Conservation (phyloP, 2,113 vertebrate species). For the Osmerus eperlanus region DNA sequence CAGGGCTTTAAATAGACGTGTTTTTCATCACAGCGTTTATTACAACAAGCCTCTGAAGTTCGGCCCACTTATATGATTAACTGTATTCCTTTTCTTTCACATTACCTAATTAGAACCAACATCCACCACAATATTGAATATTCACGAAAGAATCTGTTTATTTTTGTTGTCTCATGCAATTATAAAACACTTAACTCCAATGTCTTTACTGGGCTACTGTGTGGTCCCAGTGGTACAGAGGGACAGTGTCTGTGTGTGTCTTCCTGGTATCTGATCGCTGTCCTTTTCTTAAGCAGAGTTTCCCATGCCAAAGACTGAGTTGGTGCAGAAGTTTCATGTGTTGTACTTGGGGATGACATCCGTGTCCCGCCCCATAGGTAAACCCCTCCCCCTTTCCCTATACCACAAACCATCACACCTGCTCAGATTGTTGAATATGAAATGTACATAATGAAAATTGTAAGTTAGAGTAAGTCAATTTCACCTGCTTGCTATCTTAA, state of each 20-base stretch:
- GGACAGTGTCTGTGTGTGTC: not conserved
- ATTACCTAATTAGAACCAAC: conserved; percentile 43
- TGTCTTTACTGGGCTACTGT: not conserved
- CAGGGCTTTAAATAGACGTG: conserved; percentile 19
- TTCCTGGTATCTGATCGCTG: conserved; percentile 5
- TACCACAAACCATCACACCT: not conserved
- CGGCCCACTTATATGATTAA: conserved; percentile 7
- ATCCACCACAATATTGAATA: conserved; percentile 47
- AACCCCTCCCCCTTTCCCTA: conserved; percentile 23
- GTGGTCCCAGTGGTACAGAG: not conserved
- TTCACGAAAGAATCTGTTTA: conserved; percentile 54
- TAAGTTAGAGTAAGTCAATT: too few species aligned
- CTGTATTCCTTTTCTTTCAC: conserved; percentile 1
- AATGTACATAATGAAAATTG: too few species aligned
- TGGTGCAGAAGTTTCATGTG: conserved; percentile 96
- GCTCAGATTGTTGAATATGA: not conserved
- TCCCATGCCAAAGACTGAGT: conserved; percentile 95
- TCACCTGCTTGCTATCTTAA: too few species aligned
- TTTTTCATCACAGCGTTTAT: conserved; percentile 13
- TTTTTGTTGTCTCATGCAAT: conserved; percentile 43
- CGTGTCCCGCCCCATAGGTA: conserved; percentile 91
- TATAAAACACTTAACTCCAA: conserved; percentile 19
- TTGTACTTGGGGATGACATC: conserved; percentile 89
- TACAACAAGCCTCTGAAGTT: conserved; percentile 21
- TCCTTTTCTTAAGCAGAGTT: conserved; percentile 83